Evolutionary conservation across 2,113 vertebrate genomes (phyloP), one percentile per base, ranked within the genome.

Genomic region (Carettochelys insculpta): DNA sequence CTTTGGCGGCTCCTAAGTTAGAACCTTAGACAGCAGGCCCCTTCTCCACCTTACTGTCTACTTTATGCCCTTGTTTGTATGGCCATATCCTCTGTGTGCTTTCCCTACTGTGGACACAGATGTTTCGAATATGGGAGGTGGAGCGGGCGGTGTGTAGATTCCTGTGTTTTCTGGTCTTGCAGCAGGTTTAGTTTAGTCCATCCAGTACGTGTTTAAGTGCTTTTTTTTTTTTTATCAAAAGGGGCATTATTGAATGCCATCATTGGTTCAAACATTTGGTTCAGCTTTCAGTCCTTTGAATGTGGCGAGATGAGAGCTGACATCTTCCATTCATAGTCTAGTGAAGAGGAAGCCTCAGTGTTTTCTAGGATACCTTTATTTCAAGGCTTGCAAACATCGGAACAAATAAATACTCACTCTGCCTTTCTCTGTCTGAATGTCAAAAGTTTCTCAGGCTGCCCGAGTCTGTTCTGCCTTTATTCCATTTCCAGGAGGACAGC

Each of bases 321-420:
- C 83, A 89, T 41, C 73, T 86, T n/a, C 50, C 90, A 84, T 91
- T 94, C 52, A 92, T 93, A n/a, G 25, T 77, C 83, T 85, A 54
- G 11, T 51, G 58, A 75, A 61, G 73, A 86, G 89, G 68, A 53
- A 95, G 73, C 93, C 92, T 95, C 3, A 41, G 87, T 79, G 58
- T 82, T 95, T 92, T 71, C 81, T 86, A 41, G 45, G n/a, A 83
- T 88, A 77, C 81, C 68, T 94, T 89, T 80, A 71, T 88, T 83
- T 5, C 3, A 90, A 75, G 29, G 68, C 77, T 89, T 92, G 84
- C 83, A 92, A 83, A 82, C 8, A 20, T 83, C 50, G 82, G 93
- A 93, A 95, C 91, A 94, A 92, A 80, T n/a, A 91, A 84, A 92
- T 53, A 10, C 6, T 83, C 94, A 48, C 89, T 85, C 83, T 91